phyloP scores from a whole-genome alignment of 2,797 vertebrate species.

The Macroramphosus scolopax region DNA sequence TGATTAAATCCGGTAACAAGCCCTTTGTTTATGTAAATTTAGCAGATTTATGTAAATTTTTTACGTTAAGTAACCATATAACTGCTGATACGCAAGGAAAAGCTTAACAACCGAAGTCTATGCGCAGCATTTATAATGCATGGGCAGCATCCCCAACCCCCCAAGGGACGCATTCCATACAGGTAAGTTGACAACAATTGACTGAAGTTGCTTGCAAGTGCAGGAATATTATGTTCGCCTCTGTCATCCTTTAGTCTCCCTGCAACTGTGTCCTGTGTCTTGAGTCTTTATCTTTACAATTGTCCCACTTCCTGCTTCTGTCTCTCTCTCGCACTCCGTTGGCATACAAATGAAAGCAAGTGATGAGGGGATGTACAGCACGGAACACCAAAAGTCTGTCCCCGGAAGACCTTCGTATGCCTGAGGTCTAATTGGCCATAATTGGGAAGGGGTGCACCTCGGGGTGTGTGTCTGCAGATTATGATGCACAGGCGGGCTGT shows the following conservation, averaged over 20 bases:
- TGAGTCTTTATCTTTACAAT: conserved; percentile 2
- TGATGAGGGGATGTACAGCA: conserved; percentile 17
- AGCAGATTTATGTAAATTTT: conserved; percentile 11
- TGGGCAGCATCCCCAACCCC: conserved; percentile 55
- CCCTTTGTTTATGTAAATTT: background rate
- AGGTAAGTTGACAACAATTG: conserved; percentile 72
- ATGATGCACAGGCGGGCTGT: too few relatives aligned
- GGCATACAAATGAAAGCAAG: conserved; percentile 46
- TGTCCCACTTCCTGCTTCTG: conserved; percentile 9
- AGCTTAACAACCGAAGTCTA: conserved; percentile 36
- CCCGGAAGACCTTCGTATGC: conserved; percentile 17
- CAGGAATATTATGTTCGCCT: conserved; percentile 56
- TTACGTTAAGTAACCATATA: too few relatives aligned
- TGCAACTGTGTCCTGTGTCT: conserved; percentile 25
- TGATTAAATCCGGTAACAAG: too few relatives aligned
- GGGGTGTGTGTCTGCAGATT: conserved; percentile 18
- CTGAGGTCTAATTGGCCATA: conserved; percentile 40
- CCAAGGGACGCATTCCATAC: conserved; percentile 73
- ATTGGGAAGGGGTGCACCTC: conserved; percentile 36
- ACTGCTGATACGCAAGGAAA: conserved; percentile 15
- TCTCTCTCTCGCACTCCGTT: conserved; percentile 4
- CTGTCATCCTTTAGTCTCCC: conserved; percentile 31
- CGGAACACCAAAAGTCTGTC: conserved; percentile 1
- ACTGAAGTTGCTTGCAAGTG: conserved; percentile 62
- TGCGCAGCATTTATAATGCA: conserved; percentile 64